Conservation (phyloP, 2,888 invertebrate genomes). For the Epistrophe eligans region DNA sequence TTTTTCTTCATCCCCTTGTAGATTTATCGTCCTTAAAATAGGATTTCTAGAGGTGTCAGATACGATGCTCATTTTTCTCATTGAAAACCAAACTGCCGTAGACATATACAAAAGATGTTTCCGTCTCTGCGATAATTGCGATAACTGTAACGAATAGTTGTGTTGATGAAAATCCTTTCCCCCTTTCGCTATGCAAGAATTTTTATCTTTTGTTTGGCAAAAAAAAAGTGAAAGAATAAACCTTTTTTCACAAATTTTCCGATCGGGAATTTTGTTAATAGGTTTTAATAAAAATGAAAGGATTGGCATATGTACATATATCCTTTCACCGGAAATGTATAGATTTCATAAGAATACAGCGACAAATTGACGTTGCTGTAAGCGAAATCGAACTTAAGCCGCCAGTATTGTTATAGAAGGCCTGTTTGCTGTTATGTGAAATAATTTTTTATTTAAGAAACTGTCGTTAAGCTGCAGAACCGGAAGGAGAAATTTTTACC, state of each 20-base stretch:
- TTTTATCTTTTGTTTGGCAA: slow-evolving; percentile 58
- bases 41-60: slow-evolving; percentile 67
- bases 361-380: slow-evolving; percentile 56
- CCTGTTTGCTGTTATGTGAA: slow-evolving; percentile 31
- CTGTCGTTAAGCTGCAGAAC: slow-evolving; percentile 56
- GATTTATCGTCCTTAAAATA: slow-evolving; percentile 73
- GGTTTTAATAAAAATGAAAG: slow-evolving; percentile 63
- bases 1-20: slow-evolving; percentile 39
- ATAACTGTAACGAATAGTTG: slow-evolving; percentile 75
- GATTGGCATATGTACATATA: slow-evolving; percentile 66
- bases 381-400: slow-evolving; percentile 40
- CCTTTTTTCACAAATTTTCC: slow-evolving; percentile 46
- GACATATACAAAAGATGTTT: slow-evolving; percentile 52
- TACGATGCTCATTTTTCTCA: slow-evolving; percentile 61
- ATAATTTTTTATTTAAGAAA: slow-evolving; percentile 26
- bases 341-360: slow-evolving; percentile 62
- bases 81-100: slow-evolving; percentile 38
- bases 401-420: slow-evolving; percentile 8
- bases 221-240: slow-evolving; percentile 54
- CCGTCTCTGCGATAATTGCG: slow-evolving; percentile 67
- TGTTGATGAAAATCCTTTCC: slow-evolving; percentile 60
- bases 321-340: slow-evolving; percentile 72
- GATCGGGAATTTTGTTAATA: slow-evolving; percentile 29
- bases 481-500: slow-evolving; percentile 74
- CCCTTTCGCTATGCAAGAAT: slow-evolving; percentile 47